Conservation (phyloP, 2,797 vertebrate genomes). For the Notoglanidium macrostoma region DNA sequence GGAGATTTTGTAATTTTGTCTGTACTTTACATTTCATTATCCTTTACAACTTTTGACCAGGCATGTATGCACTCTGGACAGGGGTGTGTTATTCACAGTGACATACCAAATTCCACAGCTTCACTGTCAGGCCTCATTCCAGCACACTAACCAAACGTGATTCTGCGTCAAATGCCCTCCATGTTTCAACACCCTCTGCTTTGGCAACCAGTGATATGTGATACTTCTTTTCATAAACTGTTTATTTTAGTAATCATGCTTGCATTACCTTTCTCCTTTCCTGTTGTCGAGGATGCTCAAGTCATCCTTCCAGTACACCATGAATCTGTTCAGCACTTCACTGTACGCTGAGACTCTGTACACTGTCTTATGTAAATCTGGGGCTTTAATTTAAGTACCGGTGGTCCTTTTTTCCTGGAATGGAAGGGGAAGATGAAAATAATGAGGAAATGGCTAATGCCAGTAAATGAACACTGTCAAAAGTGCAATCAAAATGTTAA, state of each 20-base stretch:
- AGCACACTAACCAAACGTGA: background rate
- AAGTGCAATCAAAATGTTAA: background rate
- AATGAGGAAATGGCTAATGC: background rate
- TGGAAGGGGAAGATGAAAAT: background rate
- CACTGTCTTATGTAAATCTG: background rate
- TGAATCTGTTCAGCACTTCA: background rate
- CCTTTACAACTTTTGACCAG: background rate
- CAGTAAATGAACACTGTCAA: background rate
- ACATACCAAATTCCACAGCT: conserved; percentile 38
- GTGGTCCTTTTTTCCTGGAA: background rate
- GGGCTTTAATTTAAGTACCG: background rate
- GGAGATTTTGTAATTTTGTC: background rate
- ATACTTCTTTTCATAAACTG: background rate
- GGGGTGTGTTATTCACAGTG: conserved; percentile 24
- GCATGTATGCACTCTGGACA: background rate
- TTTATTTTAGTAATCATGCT: background rate
- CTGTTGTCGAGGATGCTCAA: background rate
- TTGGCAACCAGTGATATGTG: background rate
- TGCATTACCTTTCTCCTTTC: background rate
- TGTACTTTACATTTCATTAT: background rate
- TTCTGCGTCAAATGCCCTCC: conserved; percentile 12
- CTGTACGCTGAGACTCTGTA: background rate
- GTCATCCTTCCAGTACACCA: background rate
- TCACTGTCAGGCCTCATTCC: conserved; percentile 18
- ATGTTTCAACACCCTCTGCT: conserved; percentile 11